Conservation (phyloP, 2,113 vertebrate genomes). For the Typhlomys cinereus region DNA sequence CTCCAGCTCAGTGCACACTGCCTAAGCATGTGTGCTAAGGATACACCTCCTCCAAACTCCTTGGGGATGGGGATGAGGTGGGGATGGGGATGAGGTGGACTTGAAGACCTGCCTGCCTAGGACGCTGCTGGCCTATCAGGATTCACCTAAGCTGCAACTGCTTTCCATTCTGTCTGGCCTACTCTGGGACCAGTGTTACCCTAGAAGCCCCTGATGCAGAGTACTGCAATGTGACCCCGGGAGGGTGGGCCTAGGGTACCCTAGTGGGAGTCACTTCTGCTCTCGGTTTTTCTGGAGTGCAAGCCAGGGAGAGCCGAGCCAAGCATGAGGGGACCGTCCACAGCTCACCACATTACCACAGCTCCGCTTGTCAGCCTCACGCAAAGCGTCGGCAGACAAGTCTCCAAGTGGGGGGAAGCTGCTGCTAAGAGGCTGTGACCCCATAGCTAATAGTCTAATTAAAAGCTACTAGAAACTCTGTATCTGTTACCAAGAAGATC, state of each 20-base stretch:
- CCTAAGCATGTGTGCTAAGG: fast-evolving
- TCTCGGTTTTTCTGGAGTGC: neutral
- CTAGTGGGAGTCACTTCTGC: neutral
- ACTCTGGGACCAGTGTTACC: too few relatives aligned
- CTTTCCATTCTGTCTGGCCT: fast-evolving
- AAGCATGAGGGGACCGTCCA: neutral
- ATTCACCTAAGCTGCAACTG: neutral
- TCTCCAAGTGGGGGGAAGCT: constrained; percentile 46
- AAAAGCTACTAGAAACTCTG: constrained; percentile 41
- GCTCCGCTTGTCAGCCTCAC: neutral
- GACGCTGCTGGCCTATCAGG: neutral
- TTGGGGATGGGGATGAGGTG: neutral
- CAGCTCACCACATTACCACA: neutral
- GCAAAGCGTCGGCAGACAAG: constrained; percentile 49
- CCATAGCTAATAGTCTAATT: constrained; percentile 45
- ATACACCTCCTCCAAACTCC: neutral
- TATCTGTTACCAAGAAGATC: neutral
- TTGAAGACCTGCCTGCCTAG: fast-evolving
- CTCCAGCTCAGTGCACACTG: fast-evolving
- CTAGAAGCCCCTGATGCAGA: neutral
- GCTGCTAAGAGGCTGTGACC: neutral
- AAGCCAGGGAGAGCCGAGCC: neutral
- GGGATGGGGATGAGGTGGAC: neutral
- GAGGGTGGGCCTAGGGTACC: neutral
- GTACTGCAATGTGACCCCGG: neutral